A percentile compares a stretch with the other conserved stretches of the same genome.
phyloP scores from a whole-genome alignment of 2,113 vertebrate genomes.

The Malaclemys terrapin region DNA sequence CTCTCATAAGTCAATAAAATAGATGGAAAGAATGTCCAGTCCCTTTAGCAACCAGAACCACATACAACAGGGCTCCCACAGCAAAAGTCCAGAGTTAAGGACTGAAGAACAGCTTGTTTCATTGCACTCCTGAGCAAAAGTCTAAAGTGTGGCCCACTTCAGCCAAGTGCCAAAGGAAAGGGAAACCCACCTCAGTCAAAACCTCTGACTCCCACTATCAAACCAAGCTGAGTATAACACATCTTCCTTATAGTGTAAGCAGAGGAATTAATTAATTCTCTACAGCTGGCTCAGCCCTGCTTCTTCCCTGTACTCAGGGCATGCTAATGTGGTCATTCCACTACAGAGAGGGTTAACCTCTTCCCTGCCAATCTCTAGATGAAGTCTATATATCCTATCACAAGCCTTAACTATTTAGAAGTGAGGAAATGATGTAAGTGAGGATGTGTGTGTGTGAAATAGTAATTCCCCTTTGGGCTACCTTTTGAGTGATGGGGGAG shows the following conservation, averaged over 20 bases:
- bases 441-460: background rate
- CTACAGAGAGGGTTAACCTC: background rate
- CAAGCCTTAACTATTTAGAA: background rate
- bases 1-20: background rate
- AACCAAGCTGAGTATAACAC: background rate
- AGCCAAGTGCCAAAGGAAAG: background rate
- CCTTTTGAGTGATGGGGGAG: background rate
- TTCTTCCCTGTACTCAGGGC: background rate
- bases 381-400: background rate
- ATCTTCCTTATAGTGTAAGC: background rate
- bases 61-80: background rate
- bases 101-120: background rate
- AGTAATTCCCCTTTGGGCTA: background rate
- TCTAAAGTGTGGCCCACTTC: background rate
- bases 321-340: accelerated
- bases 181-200: background rate
- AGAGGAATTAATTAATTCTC: accelerated
- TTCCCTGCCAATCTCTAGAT: background rate
- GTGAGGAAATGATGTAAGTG: background rate
- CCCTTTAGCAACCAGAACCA: background rate
- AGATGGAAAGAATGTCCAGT: conserved; percentile 24
- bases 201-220: no score
- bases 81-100: conserved; percentile 9
- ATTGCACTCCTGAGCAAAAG: background rate
- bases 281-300: background rate